phyloP scores from a whole-genome alignment of 1,140 invertebrate species.

The Papilio polyxenes region DNA sequence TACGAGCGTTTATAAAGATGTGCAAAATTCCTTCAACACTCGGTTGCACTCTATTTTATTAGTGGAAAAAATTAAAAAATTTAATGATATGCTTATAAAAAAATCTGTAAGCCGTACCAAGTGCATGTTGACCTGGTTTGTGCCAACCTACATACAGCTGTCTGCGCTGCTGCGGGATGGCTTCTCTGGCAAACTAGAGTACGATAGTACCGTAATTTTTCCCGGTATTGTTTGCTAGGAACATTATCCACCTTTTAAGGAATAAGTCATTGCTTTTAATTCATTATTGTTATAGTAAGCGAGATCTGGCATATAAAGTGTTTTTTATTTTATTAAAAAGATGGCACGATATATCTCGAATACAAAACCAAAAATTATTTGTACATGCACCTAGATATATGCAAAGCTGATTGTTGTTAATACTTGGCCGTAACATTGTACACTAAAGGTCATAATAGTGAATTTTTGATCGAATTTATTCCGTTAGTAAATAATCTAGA shows the following conservation, averaged over 20 bases:
- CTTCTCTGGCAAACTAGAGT: slow-evolving; percentile 8
- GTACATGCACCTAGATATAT: too few relatives aligned
- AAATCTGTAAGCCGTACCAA: slow-evolving; percentile 16
- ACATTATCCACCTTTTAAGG: neutral
- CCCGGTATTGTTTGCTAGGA: slow-evolving; percentile 3
- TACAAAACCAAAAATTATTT: too few relatives aligned
- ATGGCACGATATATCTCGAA: neutral
- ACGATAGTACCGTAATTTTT: neutral
- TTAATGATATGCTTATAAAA: slow-evolving; percentile 24
- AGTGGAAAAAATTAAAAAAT: neutral
- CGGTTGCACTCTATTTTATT: slow-evolving; percentile 5
- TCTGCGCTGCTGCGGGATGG: slow-evolving; percentile 1
- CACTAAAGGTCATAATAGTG: too few relatives aligned
- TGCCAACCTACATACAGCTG: slow-evolving; percentile 13
- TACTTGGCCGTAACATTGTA: too few relatives aligned
- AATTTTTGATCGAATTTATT: too few relatives aligned
- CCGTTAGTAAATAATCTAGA: too few relatives aligned
- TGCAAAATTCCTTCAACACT: neutral
- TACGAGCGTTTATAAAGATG: neutral
- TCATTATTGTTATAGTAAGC: neutral
- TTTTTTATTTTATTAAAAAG: neutral
- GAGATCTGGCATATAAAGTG: neutral
- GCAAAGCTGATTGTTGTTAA: too few relatives aligned
- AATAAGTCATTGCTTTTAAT: neutral
- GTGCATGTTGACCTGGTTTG: slow-evolving; percentile 25